These are phyloP conservation scores for Orthonyx spaldingii DNA, from an alignment of 2,113 vertebrate species.

Conservation along the genomic window DNA sequence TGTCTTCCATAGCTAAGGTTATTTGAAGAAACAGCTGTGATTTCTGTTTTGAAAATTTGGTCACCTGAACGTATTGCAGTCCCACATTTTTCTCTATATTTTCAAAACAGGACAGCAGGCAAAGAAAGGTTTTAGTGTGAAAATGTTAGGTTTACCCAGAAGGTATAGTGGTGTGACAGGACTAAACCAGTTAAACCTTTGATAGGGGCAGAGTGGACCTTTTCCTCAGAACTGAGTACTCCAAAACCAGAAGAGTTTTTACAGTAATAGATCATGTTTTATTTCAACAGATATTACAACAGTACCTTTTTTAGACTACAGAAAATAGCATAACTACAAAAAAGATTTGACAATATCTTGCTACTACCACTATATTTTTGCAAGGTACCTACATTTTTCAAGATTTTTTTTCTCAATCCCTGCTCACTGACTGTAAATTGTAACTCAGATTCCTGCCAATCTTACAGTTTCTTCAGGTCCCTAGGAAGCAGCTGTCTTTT, in stretches of 20 bases:
- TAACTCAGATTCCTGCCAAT: neutral
- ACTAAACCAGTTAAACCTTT: neutral
- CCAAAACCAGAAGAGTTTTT: neutral
- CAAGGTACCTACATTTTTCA: neutral
- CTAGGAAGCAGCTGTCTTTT: neutral
- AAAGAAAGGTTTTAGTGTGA: neutral
- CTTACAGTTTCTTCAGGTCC: neutral
- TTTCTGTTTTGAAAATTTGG: neutral
- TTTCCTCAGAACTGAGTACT: neutral
- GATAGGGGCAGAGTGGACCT: neutral
- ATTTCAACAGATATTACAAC: neutral
- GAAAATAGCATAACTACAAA: neutral
- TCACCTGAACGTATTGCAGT: neutral
- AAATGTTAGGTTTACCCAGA: neutral
- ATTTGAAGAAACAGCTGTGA: neutral
- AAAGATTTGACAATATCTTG: neutral
- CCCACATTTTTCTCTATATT: neutral
- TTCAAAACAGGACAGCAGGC: neutral
- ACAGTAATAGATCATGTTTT: neutral
- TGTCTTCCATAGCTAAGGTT: neutral
- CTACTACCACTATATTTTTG: neutral
- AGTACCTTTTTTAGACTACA: neutral
- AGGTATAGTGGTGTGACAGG: neutral
- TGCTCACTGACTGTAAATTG: neutral
- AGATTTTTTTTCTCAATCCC: neutral